Evolutionary conservation across 1,140 invertebrate genomes (phyloP).

Genomic region (Sycobia sp.): DNA sequence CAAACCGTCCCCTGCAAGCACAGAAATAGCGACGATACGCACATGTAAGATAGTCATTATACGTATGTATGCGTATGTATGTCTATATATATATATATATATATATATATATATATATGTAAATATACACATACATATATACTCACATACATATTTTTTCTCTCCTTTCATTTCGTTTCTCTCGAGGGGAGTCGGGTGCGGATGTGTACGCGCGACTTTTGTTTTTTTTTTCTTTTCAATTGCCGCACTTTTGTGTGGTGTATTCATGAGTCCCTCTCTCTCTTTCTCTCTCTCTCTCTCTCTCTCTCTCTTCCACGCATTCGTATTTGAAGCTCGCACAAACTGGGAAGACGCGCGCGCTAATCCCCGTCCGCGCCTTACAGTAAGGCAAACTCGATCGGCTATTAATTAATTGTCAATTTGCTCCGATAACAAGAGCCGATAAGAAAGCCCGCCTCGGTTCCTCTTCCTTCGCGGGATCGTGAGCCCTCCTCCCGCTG

Average conservation of each 20-base stretch:
- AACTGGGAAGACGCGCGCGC: no score
- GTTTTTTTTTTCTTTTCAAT: neutral
- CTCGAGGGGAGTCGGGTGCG: no score
- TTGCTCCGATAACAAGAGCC: constrained; percentile 19
- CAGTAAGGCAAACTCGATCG: constrained; percentile 11
- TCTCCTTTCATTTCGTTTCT: no score
- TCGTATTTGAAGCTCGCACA: no score
- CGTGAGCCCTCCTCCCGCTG: no score
- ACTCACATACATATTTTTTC: no score
- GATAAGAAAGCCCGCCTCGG: no score
- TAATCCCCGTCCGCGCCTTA: neutral
- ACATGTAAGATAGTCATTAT: constrained; percentile 12
- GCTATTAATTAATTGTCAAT: constrained; percentile 11
- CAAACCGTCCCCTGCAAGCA: constrained; percentile 17
- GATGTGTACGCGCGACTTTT: constrained; percentile 1
- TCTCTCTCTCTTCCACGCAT: neutral
- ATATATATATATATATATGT: no score
- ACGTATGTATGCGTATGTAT: neutral
- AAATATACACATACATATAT: no score
- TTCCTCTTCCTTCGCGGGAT: no score
- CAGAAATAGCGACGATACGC: constrained; percentile 11
- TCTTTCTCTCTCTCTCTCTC: neutral
- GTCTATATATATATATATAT: neutral
- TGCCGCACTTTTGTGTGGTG: neutral
- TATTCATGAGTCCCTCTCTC: no score